Conservation (phyloP, 2,888 invertebrate genomes). For the Chrysolina americana region DNA sequence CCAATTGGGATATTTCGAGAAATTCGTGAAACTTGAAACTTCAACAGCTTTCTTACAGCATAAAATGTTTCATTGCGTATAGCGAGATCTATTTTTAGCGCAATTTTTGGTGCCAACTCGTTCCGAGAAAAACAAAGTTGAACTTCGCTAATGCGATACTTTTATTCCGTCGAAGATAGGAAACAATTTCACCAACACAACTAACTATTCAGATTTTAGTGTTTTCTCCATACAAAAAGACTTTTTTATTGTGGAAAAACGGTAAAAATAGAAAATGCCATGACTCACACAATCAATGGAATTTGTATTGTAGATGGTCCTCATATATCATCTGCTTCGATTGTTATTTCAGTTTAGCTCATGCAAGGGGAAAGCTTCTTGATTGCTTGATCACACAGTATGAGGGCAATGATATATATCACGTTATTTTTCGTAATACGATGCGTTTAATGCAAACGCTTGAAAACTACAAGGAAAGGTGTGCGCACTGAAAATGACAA, state of each 20-base stretch:
- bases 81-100: constrained; percentile 10
- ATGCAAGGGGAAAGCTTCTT: constrained; percentile 14
- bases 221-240: neutral
- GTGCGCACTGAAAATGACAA: too few species aligned
- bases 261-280: neutral
- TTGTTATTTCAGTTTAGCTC: neutral
- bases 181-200: neutral
- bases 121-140: constrained; percentile 34
- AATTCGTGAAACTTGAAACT: constrained; percentile 16
- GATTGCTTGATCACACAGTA: neutral
- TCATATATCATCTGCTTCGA: neutral
- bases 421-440: neutral
- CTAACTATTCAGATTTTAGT: neutral
- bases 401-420: neutral
- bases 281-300: constrained; percentile 11
- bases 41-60: constrained; percentile 17
- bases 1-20: constrained; percentile 19
- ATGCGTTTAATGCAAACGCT: neutral
- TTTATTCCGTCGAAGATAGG: constrained; percentile 30
- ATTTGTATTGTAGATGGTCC: constrained; percentile 2
- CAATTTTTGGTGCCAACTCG: constrained; percentile 27
- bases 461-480: too few species aligned
- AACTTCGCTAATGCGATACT: constrained; percentile 25
- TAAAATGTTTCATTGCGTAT: neutral
- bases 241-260: neutral